phyloP scores from a whole-genome alignment of 2,888 invertebrate genomes.

The Crossocerus cetratus region DNA sequence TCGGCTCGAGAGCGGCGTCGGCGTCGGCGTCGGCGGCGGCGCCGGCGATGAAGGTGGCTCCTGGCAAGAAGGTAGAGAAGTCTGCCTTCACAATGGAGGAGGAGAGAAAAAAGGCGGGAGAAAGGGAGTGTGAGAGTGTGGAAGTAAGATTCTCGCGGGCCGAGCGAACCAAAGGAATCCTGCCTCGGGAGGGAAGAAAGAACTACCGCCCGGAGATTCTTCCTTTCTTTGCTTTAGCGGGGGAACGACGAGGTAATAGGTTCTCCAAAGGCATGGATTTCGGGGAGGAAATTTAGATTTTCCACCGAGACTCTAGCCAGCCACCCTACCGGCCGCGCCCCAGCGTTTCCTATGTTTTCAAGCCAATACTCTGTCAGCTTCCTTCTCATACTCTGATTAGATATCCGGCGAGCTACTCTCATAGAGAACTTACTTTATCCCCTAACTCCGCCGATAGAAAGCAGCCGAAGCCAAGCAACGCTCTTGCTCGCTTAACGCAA shows the following conservation, averaged over 20 bases:
- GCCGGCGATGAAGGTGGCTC: slow-evolving; percentile 7
- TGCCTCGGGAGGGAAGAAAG: slow-evolving; percentile 1
- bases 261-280: slow-evolving; percentile 12
- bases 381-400: too few species aligned
- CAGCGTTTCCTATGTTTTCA: too few species aligned
- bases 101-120: slow-evolving; percentile 22
- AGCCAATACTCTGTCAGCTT: too few species aligned
- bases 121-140: slow-evolving; percentile 24
- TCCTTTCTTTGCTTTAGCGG: slow-evolving; percentile 2
- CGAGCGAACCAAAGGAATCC: slow-evolving; percentile 21
- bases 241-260: slow-evolving; percentile 24
- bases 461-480: neutral
- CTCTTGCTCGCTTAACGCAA: neutral
- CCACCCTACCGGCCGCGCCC: too few species aligned
- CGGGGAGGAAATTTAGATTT: too few species aligned
- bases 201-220: slow-evolving; percentile 24
- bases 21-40: slow-evolving; percentile 10
- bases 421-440: too few species aligned
- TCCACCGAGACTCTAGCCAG: too few species aligned
- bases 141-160: slow-evolving; percentile 3
- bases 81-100: too few species aligned
- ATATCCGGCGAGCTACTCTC: too few species aligned
- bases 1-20: slow-evolving; percentile 27
- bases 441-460: too few species aligned
- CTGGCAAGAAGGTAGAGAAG: slow-evolving; percentile 13